Percentiles rank a stretch among this genome's conserved stretches.
Evolutionary conservation across 1,140 invertebrate species (phyloP).

Genomic region (Xylocopa sonorina): DNA sequence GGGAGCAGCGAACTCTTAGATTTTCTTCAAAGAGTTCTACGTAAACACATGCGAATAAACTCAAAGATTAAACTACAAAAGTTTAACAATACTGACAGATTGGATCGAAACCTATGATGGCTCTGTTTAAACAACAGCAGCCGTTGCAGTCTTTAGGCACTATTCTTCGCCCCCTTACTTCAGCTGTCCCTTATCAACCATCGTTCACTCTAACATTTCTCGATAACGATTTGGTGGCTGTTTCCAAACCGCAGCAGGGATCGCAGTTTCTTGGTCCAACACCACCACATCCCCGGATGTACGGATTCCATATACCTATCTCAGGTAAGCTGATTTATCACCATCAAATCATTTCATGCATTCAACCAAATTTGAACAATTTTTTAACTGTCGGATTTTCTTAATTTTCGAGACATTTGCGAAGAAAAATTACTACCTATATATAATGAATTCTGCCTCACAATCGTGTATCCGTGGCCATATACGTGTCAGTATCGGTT

Average conservation of each 20-base stretch:
- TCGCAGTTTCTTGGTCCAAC: slow-evolving; percentile 74
- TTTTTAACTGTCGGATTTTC: too few relatives aligned
- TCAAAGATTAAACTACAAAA: slow-evolving; percentile 68
- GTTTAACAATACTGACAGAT: slow-evolving; percentile 78
- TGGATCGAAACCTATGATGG: slow-evolving; percentile 80
- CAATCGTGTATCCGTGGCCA: too few relatives aligned
- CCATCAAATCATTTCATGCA: background rate
- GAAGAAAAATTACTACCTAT: too few relatives aligned
- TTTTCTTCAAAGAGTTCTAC: slow-evolving; percentile 24
- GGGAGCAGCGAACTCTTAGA: slow-evolving; percentile 36
- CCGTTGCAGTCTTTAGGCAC: slow-evolving; percentile 77
- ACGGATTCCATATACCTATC: slow-evolving; percentile 79
- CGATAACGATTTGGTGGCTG: slow-evolving; percentile 78
- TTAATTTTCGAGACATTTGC: too few relatives aligned
- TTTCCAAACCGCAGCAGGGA: slow-evolving; percentile 79
- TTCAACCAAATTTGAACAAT: too few relatives aligned
- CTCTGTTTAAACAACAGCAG: slow-evolving; percentile 80
- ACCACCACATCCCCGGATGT: slow-evolving; percentile 75
- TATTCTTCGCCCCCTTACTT: slow-evolving; percentile 76
- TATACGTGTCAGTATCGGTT: too few relatives aligned
- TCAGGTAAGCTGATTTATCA: slow-evolving; percentile 71
- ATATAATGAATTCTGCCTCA: too few relatives aligned
- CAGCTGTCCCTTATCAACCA: slow-evolving; percentile 73
- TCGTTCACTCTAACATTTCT: slow-evolving; percentile 78
- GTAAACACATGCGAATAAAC: slow-evolving; percentile 50